Conservation (phyloP, 2,797 vertebrate genomes). For the Zenarchopterus dispar region DNA sequence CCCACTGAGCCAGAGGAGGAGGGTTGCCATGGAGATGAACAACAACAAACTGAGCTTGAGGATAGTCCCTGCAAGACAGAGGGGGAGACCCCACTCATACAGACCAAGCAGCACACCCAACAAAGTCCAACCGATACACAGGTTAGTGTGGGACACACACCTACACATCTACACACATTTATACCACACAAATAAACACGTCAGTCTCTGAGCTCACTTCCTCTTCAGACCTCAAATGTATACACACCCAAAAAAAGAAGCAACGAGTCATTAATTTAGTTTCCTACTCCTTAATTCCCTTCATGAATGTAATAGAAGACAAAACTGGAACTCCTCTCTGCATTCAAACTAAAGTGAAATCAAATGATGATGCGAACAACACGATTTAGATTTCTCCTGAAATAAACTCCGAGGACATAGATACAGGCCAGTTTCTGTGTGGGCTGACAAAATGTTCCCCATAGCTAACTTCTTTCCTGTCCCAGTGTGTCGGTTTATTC, state of each 20-base stretch:
- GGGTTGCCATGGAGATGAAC: constrained; percentile 47
- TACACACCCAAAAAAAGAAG: constrained; percentile 3
- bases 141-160: constrained; percentile 40
- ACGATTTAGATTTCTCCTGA: not conserved
- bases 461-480: constrained; percentile 41
- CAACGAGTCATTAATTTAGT: not conserved
- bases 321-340: not conserved
- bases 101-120: constrained; percentile 35
- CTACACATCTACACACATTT: constrained; percentile 11
- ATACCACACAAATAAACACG: not conserved
- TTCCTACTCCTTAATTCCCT: too few relatives aligned
- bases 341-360: constrained; percentile 16
- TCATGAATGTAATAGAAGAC: not conserved
- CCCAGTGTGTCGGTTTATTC: constrained; percentile 31
- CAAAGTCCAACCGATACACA: constrained; percentile 47
- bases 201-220: too few relatives aligned
- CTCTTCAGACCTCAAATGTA: not conserved
- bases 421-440: constrained; percentile 24
- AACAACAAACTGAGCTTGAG: constrained; percentile 51
- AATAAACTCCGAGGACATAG: constrained; percentile 1
- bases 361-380: not conserved
- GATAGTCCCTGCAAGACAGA: constrained; percentile 52
- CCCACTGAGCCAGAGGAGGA: constrained; percentile 49
- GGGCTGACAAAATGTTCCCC: constrained; percentile 48
- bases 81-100: constrained; percentile 43